Conservation (phyloP, 2,797 vertebrate genomes). For the Manis pentadactyla region DNA sequence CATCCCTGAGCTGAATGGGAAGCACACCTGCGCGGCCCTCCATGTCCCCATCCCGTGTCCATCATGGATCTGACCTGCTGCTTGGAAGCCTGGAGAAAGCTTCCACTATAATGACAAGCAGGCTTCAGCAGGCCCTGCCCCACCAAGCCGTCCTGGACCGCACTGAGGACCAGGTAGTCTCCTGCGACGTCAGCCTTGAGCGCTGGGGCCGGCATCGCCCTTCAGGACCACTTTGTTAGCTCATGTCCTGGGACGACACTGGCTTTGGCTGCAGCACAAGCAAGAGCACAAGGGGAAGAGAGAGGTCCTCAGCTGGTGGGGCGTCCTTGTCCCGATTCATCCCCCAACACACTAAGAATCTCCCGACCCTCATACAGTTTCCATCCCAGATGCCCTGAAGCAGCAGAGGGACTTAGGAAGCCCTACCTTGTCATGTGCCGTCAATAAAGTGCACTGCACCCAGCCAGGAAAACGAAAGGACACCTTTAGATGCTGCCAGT, state of each 20-base stretch:
- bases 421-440: constrained; percentile 81
- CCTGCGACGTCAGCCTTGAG: constrained; percentile 97
- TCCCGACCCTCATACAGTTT: constrained; percentile 69
- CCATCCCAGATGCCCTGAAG: constrained; percentile 81
- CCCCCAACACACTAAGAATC: constrained; percentile 82
- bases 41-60: constrained; percentile 98
- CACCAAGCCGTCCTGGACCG: constrained; percentile 96
- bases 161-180: constrained; percentile 97
- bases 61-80: constrained; percentile 98
- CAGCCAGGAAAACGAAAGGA: background rate
- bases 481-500: background rate
- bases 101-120: constrained; percentile 85
- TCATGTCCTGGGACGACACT: constrained; percentile 97
- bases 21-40: constrained; percentile 99
- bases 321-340: constrained; percentile 76
- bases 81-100: constrained; percentile 84
- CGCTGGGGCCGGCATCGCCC: constrained; percentile 96
- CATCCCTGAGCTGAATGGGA: constrained; percentile 97
- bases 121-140: constrained; percentile 91
- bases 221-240: constrained; percentile 97
- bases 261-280: constrained; percentile 95
- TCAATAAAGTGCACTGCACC: constrained; percentile 86
- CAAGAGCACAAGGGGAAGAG: constrained; percentile 3
- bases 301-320: constrained; percentile 40
- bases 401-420: constrained; percentile 84